Conservation (phyloP, 2,888 invertebrate genomes). For the Matsumyia berberina region DNA sequence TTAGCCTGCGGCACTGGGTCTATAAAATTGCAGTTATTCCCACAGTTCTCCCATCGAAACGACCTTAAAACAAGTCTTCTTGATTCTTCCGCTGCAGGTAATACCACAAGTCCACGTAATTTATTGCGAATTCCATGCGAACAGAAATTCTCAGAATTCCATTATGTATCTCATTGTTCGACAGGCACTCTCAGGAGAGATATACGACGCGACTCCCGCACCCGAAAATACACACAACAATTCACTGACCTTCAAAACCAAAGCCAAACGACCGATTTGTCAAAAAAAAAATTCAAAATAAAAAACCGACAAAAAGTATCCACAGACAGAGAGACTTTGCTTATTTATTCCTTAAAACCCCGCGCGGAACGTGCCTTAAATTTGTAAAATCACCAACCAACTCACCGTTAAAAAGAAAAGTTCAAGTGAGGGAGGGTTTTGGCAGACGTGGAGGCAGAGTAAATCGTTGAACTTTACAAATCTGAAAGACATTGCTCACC, state of each 20-base stretch:
- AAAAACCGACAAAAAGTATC: constrained; percentile 28
- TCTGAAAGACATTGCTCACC: constrained; percentile 15
- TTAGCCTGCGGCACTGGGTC: not conserved
- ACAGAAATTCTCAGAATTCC: constrained; percentile 46
- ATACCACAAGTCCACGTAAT: constrained; percentile 21
- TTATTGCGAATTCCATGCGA: constrained; percentile 28
- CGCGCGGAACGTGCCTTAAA: constrained; percentile 57
- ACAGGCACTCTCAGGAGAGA: constrained; percentile 1
- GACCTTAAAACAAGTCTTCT: not conserved
- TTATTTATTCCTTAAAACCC: constrained; percentile 34
- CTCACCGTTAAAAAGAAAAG: constrained; percentile 24
- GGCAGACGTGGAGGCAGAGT: constrained; percentile 8
- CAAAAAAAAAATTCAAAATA: constrained; percentile 3
- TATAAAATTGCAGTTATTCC: not conserved
- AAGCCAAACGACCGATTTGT: constrained; percentile 35
- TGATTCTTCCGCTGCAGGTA: not conserved
- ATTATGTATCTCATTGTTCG: constrained; percentile 24
- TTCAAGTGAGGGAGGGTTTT: constrained; percentile 24
- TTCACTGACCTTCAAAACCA: constrained; percentile 57
- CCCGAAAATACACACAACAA: constrained; percentile 16
- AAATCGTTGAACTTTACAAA: constrained; percentile 58
- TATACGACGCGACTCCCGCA: constrained; percentile 2
- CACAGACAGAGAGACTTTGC: not conserved
- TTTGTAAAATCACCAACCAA: constrained; percentile 31
- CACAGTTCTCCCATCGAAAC: not conserved